Conservation (phyloP, 2,113 vertebrate genomes). For the Pongo pygmaeus region DNA sequence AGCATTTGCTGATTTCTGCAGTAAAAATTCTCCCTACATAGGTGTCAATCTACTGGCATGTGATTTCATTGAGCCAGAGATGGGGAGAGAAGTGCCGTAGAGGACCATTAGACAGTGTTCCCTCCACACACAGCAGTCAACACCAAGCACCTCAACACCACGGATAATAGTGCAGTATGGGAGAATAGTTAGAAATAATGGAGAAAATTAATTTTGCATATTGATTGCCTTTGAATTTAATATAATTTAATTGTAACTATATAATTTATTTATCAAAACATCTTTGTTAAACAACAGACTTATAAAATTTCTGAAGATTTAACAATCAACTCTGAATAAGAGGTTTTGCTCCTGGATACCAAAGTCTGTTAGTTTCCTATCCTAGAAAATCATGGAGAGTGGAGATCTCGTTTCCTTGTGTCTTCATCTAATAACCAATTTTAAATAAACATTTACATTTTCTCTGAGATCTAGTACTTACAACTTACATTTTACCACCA, state of each 20-base stretch:
- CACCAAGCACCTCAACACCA: background rate
- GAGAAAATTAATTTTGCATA: background rate
- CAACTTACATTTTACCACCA: background rate
- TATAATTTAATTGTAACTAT: background rate
- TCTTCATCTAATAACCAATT: background rate
- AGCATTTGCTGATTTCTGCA: background rate
- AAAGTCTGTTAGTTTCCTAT: background rate
- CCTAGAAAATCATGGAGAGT: background rate
- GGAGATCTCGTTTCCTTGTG: background rate
- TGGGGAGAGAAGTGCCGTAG: too few species aligned
- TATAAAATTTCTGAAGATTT: background rate
- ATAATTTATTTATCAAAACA: background rate
- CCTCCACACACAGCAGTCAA: accelerated
- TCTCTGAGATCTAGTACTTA: background rate
- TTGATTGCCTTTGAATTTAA: background rate
- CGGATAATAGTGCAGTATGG: background rate
- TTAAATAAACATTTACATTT: background rate
- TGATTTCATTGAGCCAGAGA: background rate
- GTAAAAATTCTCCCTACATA: background rate
- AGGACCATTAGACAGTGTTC: accelerated
- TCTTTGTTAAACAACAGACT: background rate
- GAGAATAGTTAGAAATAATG: background rate
- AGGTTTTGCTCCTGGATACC: background rate
- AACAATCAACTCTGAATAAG: background rate
- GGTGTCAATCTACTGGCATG: too few species aligned